A percentile compares a stretch with the other conserved stretches of the same genome.
phyloP scores from a whole-genome alignment of 2,888 invertebrate genomes.

The Acrobasis consociella region DNA sequence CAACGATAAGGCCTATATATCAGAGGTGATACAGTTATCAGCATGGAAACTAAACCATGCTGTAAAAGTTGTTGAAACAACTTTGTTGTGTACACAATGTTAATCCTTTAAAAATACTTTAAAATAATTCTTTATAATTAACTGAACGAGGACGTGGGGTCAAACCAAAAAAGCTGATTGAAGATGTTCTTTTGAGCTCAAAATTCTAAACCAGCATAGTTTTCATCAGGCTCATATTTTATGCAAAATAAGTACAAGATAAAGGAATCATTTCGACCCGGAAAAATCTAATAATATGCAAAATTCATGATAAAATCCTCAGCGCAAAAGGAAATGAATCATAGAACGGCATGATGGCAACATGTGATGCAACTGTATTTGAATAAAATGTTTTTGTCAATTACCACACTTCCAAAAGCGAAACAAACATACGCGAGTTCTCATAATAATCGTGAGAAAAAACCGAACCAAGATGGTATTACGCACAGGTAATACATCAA shows the following conservation, averaged over 20 bases:
- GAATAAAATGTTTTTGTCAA: conserved; percentile 6
- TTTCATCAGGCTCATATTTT: not conserved
- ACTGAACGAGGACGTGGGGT: not conserved
- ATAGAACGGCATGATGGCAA: not conserved
- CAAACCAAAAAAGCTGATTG: too few relatives aligned
- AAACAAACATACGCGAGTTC: conserved; percentile 10
- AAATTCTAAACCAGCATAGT: too few relatives aligned
- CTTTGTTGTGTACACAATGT: not conserved
- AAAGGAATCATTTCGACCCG: not conserved
- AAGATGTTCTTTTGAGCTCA: too few relatives aligned
- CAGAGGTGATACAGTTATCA: conserved; percentile 17
- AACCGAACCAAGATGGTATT: not conserved
- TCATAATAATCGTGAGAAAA: conserved; percentile 25
- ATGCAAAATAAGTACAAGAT: not conserved
- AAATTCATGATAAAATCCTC: not conserved
- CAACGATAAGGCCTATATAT: conserved; percentile 32
- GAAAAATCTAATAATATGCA: not conserved
- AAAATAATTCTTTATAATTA: not conserved
- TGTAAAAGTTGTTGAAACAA: not conserved
- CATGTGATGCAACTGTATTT: conserved; percentile 9
- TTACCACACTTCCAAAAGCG: conserved; percentile 12
- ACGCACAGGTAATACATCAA: too few relatives aligned
- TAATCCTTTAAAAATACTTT: not conserved
- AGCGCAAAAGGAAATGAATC: conserved; percentile 11
- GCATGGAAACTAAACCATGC: not conserved